Conservation (phyloP, 2,888 invertebrate genomes). For the Netelia melanura region DNA sequence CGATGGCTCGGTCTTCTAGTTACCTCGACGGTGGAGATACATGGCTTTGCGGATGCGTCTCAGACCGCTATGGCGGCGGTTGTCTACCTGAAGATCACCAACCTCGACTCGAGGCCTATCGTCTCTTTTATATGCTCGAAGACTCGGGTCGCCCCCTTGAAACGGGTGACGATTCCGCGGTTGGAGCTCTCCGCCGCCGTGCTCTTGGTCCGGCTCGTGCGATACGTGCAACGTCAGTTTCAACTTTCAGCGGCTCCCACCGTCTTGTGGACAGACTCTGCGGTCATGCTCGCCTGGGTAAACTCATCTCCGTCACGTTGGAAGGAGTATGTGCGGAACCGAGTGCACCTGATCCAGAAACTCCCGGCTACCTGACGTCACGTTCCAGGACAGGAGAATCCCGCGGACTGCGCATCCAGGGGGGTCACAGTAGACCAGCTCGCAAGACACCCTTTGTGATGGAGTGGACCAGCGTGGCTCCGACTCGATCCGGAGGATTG, state of each 20-base stretch:
- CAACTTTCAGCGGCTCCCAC: background rate
- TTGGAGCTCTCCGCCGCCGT: conserved; percentile 10
- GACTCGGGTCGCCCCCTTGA: conserved; percentile 15
- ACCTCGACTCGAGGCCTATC: background rate
- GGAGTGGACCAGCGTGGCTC: conserved; percentile 21
- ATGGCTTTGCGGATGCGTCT: background rate
- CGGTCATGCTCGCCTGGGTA: conserved; percentile 60
- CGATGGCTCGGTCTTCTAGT: background rate
- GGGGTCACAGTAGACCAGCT: conserved; percentile 1
- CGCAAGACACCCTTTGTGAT: background rate
- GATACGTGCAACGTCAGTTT: background rate
- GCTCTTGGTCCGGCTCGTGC: background rate
- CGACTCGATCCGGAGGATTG: too few species aligned
- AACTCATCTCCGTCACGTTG: conserved; percentile 59
- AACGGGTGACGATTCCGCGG: conserved; percentile 1
- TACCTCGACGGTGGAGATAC: background rate
- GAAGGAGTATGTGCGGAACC: conserved; percentile 71
- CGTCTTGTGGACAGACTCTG: conserved; percentile 60
- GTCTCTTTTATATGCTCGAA: conserved; percentile 5
- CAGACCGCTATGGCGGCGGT: background rate
- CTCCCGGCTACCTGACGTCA: background rate
- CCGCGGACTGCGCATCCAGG: background rate
- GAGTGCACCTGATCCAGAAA: conserved; percentile 53
- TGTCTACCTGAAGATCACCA: background rate
- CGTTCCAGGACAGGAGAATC: background rate